Evolutionary conservation across 2,797 vertebrate genomes (phyloP).

Genomic region (Chaunax sp.): DNA sequence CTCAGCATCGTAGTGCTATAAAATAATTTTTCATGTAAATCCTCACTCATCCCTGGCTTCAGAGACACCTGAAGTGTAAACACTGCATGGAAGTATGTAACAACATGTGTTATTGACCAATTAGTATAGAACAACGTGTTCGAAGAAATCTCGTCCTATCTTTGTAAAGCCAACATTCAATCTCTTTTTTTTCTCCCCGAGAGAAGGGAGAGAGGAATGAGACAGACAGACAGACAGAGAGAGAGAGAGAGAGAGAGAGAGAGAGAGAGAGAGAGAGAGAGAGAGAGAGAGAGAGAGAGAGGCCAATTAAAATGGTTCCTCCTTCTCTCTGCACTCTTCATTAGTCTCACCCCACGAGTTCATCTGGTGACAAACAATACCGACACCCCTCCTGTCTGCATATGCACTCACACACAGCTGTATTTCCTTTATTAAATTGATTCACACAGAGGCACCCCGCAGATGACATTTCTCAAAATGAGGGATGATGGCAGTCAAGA

Average conservation of each 20-base stretch:
- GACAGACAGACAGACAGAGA: slow-evolving; percentile 21
- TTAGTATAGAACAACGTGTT: slow-evolving; percentile 56
- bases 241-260: slow-evolving; percentile 47
- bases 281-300: slow-evolving; percentile 40
- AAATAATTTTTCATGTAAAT: slow-evolving; percentile 20
- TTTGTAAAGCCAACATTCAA: slow-evolving; percentile 56
- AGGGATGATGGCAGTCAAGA: slow-evolving; percentile 77
- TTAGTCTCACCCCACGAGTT: slow-evolving; percentile 81
- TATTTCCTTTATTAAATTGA: slow-evolving; percentile 80
- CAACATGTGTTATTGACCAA: slow-evolving; percentile 48
- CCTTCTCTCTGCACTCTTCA: slow-evolving; percentile 76
- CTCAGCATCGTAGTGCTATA: too few relatives aligned
- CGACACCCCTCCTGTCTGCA: slow-evolving; percentile 59
- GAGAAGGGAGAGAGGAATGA: slow-evolving; percentile 31
- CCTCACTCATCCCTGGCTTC: background rate
- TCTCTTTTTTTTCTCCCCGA: slow-evolving; percentile 33
- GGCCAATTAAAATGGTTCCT: slow-evolving; percentile 82
- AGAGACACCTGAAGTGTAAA: slow-evolving; percentile 27
- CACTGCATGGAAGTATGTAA: slow-evolving; percentile 31
- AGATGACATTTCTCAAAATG: slow-evolving; percentile 79
- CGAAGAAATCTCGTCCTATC: slow-evolving; percentile 54
- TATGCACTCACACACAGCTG: slow-evolving; percentile 62
- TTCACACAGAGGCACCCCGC: slow-evolving; percentile 73
- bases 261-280: slow-evolving; percentile 43
- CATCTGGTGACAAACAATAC: slow-evolving; percentile 81